These are phyloP conservation scores for Eulimnadia texana DNA, from an alignment of 1,140 invertebrate species.

Conservation along the genomic window DNA sequence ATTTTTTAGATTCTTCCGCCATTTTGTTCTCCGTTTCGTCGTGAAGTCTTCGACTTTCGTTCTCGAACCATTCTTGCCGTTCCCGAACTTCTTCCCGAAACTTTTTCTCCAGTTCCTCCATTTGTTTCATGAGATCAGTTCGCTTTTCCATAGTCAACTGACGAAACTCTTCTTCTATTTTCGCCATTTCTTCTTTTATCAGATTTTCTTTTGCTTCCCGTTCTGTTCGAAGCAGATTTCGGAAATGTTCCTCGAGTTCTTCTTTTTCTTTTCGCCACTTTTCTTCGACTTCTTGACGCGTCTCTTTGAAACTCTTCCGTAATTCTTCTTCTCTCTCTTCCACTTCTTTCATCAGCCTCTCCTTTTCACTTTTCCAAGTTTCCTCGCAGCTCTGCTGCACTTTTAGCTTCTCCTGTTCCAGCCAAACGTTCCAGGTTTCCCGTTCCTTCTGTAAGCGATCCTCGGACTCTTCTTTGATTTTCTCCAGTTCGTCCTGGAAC, in stretches of 20 bases:
- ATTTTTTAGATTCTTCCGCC: neutral
- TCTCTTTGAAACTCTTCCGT: neutral
- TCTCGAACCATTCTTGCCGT: slow-evolving; percentile 5
- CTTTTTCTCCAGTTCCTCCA: slow-evolving; percentile 2
- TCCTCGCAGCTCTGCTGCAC: neutral
- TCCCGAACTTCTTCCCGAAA: neutral
- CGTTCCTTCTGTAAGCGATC: neutral
- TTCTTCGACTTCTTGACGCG: neutral
- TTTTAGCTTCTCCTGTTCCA: neutral
- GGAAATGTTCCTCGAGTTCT: neutral
- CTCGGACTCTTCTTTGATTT: neutral
- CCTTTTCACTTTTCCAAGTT: neutral
- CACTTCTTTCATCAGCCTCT: neutral
- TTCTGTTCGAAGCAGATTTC: neutral
- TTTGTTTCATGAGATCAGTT: neutral
- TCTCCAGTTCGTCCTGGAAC: neutral
- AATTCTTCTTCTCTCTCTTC: neutral
- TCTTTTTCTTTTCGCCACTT: neutral
- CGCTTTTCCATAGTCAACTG: neutral
- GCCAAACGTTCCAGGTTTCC: neutral
- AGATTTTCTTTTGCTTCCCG: neutral
- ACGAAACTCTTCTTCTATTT: neutral
- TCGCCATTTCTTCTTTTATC: neutral
- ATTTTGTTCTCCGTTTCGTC: slow-evolving; percentile 5
- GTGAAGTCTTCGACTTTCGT: slow-evolving; percentile 5